phyloP scores from a whole-genome alignment of 2,797 vertebrate genomes.

The Nyctalus aviator region DNA sequence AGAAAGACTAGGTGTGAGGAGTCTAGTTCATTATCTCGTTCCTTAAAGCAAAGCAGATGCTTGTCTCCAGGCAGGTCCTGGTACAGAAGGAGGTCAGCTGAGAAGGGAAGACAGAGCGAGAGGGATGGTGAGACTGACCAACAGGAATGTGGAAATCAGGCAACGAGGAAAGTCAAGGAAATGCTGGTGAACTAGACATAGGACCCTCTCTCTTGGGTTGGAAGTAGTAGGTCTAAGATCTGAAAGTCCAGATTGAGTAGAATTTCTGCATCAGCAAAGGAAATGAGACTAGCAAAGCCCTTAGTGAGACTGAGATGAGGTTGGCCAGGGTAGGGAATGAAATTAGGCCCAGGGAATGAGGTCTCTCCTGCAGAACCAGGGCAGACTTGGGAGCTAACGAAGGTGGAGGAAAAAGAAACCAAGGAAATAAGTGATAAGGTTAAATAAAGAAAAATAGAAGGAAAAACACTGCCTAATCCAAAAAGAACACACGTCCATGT shows the following conservation, averaged over 20 bases:
- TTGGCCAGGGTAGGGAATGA: background rate
- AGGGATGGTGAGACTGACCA: background rate
- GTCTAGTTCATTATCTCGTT: background rate
- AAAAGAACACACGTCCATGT: constrained; percentile 86
- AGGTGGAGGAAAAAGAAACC: background rate
- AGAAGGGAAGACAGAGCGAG: background rate
- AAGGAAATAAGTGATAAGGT: constrained; percentile 74
- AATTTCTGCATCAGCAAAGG: background rate
- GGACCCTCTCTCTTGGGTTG: background rate
- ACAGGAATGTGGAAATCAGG: accelerated
- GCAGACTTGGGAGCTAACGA: background rate
- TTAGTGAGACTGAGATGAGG: background rate
- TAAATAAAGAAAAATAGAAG: constrained; percentile 81
- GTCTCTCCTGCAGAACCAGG: background rate
- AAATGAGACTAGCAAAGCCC: background rate
- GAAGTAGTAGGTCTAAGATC: background rate
- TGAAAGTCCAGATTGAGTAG: background rate
- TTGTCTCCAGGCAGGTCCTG: background rate
- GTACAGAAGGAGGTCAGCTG: background rate
- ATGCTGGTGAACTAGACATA: no score
- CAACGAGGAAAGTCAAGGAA: no score
- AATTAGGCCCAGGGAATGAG: background rate
- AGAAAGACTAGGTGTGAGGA: background rate
- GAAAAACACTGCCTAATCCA: constrained; percentile 85
- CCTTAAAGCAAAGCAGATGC: background rate